Base-by-base conservation (phyloP, 2,113 vertebrate genomes). In the Limnothrissa miodon region DNA sequence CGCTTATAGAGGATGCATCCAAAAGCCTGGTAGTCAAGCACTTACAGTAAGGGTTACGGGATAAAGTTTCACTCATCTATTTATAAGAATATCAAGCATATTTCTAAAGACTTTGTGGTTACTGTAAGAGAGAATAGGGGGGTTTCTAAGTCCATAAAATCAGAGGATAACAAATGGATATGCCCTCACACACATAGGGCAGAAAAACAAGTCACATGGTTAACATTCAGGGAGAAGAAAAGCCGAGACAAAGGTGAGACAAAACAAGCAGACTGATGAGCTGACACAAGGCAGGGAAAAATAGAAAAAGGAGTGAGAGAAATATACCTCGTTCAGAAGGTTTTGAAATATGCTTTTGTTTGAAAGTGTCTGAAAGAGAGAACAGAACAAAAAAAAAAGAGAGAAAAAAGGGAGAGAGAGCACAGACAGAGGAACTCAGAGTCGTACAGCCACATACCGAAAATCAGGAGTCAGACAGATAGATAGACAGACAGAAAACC, bases 311-410 rank as follows among this genome's bases (percentile, higher is more conserved):
- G 59, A 90, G 17, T 87, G 94, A 95, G 92, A 94, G 92, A 89
- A 93, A 93, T 94, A 94, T 98, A 98, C 97, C 97, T 98, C 96
- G 94, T 95, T 97, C 96, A 92, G 97, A 97, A 95, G 96, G 94
- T 98, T 97, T 98, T 93, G 96, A 96, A 96, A 96, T 94, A 96
- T 97, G 97, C 96, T 97, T 98, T 96, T 97, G 97, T 98, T 98
- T 98, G 96, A 96, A 95, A 97, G 96, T 94, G 95, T 98, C 97
- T 98, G 97, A 95, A 98, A 98, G 92, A 96, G 94, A 97, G 95
- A 95, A 95, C 95, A 95, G 87, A 91, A 86, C 79, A 89, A 88
- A 85, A 17, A n/a, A n/a, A n/a, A 53, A 85, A 70, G 0, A 56
- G 51, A 17, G 82, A n/a, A 33, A 88, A 83, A 86, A 59, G 83